Evolutionary conservation across 2,888 invertebrate genomes (phyloP).

Genomic region (Polyommatus iphigenia): DNA sequence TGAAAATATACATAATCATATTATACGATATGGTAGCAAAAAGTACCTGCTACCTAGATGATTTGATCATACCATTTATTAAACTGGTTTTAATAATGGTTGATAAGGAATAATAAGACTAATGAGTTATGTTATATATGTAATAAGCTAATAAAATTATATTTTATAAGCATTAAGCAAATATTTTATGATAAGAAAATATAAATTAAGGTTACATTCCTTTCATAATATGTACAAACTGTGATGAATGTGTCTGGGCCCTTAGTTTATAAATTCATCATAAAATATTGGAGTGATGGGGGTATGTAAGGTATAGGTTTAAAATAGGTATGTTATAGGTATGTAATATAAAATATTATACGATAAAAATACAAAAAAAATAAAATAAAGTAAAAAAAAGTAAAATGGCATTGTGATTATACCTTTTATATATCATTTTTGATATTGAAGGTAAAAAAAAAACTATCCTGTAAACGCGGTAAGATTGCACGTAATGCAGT

Average conservation of each 20-base stretch:
- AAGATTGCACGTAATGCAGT: conserved; percentile 70
- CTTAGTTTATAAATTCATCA: conserved; percentile 79
- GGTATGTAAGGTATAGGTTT: conserved; percentile 66
- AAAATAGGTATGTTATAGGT: conserved; percentile 55
- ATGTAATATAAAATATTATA: conserved; percentile 50
- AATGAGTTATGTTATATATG: conserved; percentile 44
- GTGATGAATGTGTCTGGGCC: conserved; percentile 78
- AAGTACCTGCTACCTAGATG: conserved; percentile 62
- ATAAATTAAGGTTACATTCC: conserved; percentile 81
- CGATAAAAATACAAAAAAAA: conserved; percentile 47
- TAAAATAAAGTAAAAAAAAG: conserved; percentile 45
- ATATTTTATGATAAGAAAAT: conserved; percentile 76
- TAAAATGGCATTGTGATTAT: conserved; percentile 72
- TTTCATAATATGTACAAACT: conserved; percentile 74
- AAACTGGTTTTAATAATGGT: conserved; percentile 80
- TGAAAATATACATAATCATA: conserved; percentile 41
- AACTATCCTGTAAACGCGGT: conserved; percentile 77
- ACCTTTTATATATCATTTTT: conserved; percentile 56
- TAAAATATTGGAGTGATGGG: conserved; percentile 65
- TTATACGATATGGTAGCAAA: conserved; percentile 57
- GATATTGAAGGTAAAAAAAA: conserved; percentile 49
- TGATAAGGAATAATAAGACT: conserved; percentile 73
- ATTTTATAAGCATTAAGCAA: conserved; percentile 50
- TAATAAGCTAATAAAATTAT: conserved; percentile 47
- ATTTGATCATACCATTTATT: conserved; percentile 73